Evolutionary conservation across 2,888 invertebrate genomes (phyloP).

Genomic region (Drosophila tripunctata): DNA sequence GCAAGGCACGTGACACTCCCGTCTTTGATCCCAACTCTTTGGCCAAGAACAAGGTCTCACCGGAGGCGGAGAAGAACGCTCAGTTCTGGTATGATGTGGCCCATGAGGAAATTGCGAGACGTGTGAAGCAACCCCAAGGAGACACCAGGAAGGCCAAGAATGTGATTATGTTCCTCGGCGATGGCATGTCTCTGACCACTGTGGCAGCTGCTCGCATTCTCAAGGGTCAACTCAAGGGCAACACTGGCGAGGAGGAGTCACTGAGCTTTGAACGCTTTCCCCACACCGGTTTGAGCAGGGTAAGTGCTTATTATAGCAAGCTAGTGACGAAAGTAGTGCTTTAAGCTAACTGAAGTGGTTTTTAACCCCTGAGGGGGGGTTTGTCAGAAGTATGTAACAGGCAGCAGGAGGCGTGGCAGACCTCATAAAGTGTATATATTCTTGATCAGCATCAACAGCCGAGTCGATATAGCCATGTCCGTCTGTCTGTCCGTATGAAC

Average conservation of each 20-base stretch:
- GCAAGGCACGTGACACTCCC: not conserved
- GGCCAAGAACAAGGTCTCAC: constrained; percentile 55
- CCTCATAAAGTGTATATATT: too few species aligned
- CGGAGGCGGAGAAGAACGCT: constrained; percentile 60
- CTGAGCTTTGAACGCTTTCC: constrained; percentile 88
- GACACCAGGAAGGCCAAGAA: constrained; percentile 73
- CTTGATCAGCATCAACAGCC: too few species aligned
- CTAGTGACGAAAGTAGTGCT: too few species aligned
- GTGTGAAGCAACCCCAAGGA: constrained; percentile 50
- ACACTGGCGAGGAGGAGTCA: constrained; percentile 86
- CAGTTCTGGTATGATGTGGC: constrained; percentile 71
- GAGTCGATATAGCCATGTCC: too few species aligned
- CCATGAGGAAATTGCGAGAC: constrained; percentile 51
- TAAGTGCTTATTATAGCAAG: constrained; percentile 60
- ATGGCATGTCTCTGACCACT: constrained; percentile 90
- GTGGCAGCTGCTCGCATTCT: constrained; percentile 88
- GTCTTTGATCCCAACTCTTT: constrained; percentile 56
- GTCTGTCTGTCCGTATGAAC: too few species aligned
- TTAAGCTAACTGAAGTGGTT: too few species aligned
- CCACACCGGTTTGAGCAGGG: constrained; percentile 87
- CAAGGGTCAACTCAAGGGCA: constrained; percentile 86
- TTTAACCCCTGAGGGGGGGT: too few species aligned
- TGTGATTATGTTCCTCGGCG: constrained; percentile 83
- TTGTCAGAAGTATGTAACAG: too few species aligned
- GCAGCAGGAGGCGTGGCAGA: too few species aligned